A percentile compares a stretch with the other conserved stretches of the same genome.
phyloP scores from a whole-genome alignment of 2,888 invertebrate species.

The Phortica okadai region DNA sequence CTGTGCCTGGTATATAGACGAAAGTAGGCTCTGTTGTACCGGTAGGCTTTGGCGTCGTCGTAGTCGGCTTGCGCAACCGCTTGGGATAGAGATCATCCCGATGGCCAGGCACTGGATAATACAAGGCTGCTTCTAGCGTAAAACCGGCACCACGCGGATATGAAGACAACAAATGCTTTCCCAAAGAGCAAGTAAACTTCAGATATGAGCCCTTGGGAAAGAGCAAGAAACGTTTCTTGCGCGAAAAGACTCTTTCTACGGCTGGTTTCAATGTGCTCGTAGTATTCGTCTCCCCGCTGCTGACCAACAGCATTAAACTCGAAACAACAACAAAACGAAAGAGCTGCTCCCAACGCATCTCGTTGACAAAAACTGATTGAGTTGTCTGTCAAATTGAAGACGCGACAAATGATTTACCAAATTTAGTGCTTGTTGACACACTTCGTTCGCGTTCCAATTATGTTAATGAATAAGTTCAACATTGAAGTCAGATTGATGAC shows the following conservation, averaged over 20 bases:
- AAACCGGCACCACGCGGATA: slow-evolving; percentile 65
- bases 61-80: slow-evolving; percentile 60
- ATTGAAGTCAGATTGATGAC: slow-evolving; percentile 50
- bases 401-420: background rate
- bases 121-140: slow-evolving; percentile 65
- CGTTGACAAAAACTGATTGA: slow-evolving; percentile 18
- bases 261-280: slow-evolving; percentile 55
- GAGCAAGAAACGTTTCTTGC: slow-evolving; percentile 68
- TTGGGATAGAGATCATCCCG: slow-evolving; percentile 71
- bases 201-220: slow-evolving; percentile 68
- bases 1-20: slow-evolving; percentile 67
- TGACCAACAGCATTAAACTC: background rate
- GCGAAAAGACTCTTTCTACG: slow-evolving; percentile 66
- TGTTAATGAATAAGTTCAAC: slow-evolving; percentile 22
- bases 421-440: background rate
- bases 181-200: slow-evolving; percentile 66
- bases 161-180: slow-evolving; percentile 63
- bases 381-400: background rate
- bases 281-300: slow-evolving; percentile 23
- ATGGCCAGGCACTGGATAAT: slow-evolving; percentile 67
- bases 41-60: slow-evolving; percentile 54
- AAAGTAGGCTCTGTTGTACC: slow-evolving; percentile 57
- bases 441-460: background rate
- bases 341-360: background rate
- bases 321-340: background rate